These are phyloP conservation scores for Platycheirus rosarum DNA, from an alignment of 2,888 invertebrate species.

Conservation along the genomic window DNA sequence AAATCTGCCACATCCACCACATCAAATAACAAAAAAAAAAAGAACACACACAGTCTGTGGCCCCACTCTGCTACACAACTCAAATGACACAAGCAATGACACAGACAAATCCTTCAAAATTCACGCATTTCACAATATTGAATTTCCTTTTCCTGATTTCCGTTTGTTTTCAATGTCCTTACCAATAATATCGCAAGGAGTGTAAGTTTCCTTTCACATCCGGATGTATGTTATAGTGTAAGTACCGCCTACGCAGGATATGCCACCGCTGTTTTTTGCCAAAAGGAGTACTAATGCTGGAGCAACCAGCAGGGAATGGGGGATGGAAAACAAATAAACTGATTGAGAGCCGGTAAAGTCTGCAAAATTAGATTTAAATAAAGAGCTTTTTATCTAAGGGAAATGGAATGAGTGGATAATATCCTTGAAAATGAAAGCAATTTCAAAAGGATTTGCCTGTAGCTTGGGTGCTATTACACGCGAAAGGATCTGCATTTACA, in stretches of 20 bases:
- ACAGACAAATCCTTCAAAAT: background rate
- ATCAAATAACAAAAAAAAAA: too few relatives aligned
- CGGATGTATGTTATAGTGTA: background rate
- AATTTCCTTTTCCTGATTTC: conserved; percentile 60
- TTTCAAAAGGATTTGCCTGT: conserved; percentile 26
- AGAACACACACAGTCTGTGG: background rate
- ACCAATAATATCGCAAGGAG: conserved; percentile 9
- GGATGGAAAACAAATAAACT: background rate
- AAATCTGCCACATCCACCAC: conserved; percentile 20
- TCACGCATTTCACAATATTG: conserved; percentile 45
- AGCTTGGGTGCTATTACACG: conserved; percentile 8
- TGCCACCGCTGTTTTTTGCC: background rate
- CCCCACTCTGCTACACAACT: background rate
- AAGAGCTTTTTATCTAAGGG: conserved; percentile 58
- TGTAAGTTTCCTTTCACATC: background rate
- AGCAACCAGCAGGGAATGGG: background rate
- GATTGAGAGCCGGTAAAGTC: conserved; percentile 6
- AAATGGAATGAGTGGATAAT: conserved; percentile 33
- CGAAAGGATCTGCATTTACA: conserved; percentile 27
- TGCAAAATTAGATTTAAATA: conserved; percentile 60
- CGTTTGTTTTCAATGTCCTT: conserved; percentile 43
- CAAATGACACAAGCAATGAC: conserved; percentile 23
- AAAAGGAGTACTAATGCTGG: too few relatives aligned
- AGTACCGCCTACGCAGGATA: background rate
- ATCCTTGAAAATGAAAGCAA: conserved; percentile 43